Percentiles rank a stretch among this genome's conserved stretches.
Conservation (phyloP, 1,140 invertebrate genomes). For the Eueides isabella region DNA sequence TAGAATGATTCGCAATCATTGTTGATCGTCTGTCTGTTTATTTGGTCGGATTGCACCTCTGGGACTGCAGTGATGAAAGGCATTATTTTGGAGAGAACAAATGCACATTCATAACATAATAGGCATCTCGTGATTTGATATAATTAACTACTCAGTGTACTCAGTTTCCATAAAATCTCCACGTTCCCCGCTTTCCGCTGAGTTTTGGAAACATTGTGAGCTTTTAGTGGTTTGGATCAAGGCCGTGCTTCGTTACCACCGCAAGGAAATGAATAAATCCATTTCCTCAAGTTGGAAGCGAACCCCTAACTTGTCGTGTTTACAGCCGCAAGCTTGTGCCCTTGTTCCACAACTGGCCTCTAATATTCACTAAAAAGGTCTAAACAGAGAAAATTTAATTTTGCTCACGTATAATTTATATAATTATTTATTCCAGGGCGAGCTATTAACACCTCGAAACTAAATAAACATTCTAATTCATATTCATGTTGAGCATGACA, state of each 20-base stretch:
- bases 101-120: conserved; percentile 21
- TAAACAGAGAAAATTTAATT: not conserved
- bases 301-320: too few relatives aligned
- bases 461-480: conserved; percentile 5
- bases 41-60: conserved; percentile 64
- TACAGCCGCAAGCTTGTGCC: too few relatives aligned
- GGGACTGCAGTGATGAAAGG: conserved; percentile 56
- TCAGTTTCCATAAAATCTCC: too few relatives aligned
- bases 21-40: conserved; percentile 58
- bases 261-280: too few relatives aligned
- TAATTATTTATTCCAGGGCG: not conserved
- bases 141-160: too few relatives aligned
- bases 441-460: conserved; percentile 1
- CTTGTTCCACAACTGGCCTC: too few relatives aligned
- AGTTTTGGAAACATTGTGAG: too few relatives aligned
- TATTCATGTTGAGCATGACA: conserved; percentile 1
- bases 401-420: too few relatives aligned
- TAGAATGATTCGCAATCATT: conserved; percentile 72
- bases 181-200: too few relatives aligned
- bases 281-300: too few relatives aligned
- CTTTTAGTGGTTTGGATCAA: too few relatives aligned
- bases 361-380: not conserved
- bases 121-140: not conserved
- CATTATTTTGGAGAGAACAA: conserved; percentile 37
- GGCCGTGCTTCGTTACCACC: too few relatives aligned